Conservation (phyloP, 1,140 invertebrate species). For the Drosophila aff. region DNA sequence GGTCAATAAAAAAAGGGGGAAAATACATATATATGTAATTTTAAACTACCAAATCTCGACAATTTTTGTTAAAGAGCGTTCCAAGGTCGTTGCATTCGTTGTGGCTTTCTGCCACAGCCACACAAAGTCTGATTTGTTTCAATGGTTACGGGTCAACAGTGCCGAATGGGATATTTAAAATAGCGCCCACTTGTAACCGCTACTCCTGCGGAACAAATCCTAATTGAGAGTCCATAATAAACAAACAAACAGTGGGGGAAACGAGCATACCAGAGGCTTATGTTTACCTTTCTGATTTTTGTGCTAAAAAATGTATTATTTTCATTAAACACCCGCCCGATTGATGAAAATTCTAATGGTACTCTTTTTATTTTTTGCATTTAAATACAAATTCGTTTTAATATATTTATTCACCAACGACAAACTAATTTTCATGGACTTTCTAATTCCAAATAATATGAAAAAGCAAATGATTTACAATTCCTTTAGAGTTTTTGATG, state of each 20-base stretch:
- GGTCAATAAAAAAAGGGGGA: too few relatives aligned
- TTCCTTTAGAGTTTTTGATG: neutral
- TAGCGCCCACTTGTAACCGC: neutral
- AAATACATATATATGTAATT: neutral
- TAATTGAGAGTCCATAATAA: neutral
- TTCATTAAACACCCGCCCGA: neutral
- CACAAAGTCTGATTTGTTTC: neutral
- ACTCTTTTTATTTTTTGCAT: neutral
- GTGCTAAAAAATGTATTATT: neutral
- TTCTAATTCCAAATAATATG: neutral
- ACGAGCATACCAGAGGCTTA: neutral
- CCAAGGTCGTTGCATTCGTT: too few relatives aligned
- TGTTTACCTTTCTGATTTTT: neutral
- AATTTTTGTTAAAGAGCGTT: neutral
- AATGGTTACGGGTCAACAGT: neutral
- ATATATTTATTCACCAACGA: neutral
- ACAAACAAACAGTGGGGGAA: neutral
- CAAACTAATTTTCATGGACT: neutral
- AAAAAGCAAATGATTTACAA: constrained; percentile 1
- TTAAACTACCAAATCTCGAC: neutral
- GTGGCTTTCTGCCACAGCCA: neutral
- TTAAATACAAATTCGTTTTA: constrained; percentile 21
- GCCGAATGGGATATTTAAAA: neutral
- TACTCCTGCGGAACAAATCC: neutral
- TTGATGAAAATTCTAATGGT: neutral